These are phyloP conservation scores for Garrulus glandarius DNA, from an alignment of 2,797 vertebrate genomes.

Conservation along the genomic window DNA sequence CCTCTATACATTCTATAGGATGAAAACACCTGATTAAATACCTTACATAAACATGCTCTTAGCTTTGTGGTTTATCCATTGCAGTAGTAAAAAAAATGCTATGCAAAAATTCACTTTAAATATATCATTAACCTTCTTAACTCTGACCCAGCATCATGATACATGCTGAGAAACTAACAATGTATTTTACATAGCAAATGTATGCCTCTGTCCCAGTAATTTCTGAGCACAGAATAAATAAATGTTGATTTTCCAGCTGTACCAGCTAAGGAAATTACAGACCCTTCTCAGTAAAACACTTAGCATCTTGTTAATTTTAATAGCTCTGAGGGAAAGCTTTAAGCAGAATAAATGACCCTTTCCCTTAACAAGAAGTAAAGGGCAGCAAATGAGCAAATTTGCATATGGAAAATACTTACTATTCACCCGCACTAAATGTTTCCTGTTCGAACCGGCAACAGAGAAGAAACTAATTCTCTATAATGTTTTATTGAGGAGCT, in stretches of 20 bases:
- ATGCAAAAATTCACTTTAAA: neutral
- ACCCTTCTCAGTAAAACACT: conserved; percentile 19
- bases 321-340: neutral
- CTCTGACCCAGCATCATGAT: neutral
- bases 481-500: neutral
- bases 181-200: conserved; percentile 27
- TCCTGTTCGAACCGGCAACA: neutral
- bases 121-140: conserved; percentile 40
- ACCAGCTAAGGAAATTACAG: conserved; percentile 42
- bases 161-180: neutral
- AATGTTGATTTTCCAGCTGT: conserved; percentile 42
- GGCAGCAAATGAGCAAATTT: conserved; percentile 34
- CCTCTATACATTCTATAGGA: neutral
- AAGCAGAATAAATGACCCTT: conserved; percentile 28
- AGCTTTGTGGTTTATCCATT: neutral
- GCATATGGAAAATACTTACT: conserved; percentile 10
- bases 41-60: neutral
- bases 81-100: neutral
- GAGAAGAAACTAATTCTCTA: neutral
- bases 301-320: conserved; percentile 35
- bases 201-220: neutral
- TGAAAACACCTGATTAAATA: neutral
- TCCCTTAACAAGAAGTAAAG: neutral
- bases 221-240: neutral
- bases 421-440: neutral